Conservation (phyloP, 2,113 vertebrate species). For the Anser brachyrhynchus region DNA sequence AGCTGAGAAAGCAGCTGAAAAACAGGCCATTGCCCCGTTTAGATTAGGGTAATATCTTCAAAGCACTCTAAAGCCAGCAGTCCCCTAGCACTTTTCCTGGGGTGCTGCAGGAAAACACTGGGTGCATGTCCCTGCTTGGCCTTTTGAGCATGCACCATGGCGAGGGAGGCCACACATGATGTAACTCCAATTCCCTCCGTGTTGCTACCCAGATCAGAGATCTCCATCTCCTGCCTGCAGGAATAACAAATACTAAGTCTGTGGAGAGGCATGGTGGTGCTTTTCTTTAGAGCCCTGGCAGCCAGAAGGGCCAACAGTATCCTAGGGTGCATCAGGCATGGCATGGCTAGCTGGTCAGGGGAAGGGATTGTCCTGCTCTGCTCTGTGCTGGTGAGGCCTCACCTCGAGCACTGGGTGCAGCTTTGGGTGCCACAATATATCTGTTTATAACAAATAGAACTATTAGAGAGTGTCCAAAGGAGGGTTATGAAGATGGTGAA, state of each 20-base stretch:
- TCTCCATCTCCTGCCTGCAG: neutral
- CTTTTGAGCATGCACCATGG: neutral
- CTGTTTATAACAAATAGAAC: too few species aligned
- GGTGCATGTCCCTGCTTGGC: neutral
- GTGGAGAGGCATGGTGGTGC: neutral
- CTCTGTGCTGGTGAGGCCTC: too few species aligned
- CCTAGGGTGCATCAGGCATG: too few species aligned
- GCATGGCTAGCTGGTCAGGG: too few species aligned
- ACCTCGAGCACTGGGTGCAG: too few species aligned
- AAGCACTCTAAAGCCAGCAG: neutral
- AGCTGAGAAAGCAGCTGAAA: neutral
- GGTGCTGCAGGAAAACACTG: neutral
- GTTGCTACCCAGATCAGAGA: neutral
- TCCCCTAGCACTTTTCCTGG: neutral
- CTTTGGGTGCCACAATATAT: too few species aligned
- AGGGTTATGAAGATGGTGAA: too few species aligned
- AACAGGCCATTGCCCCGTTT: neutral
- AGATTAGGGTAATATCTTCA: neutral
- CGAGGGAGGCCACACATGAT: neutral
- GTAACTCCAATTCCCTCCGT: neutral
- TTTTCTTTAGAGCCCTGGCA: neutral
- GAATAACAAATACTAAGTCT: neutral
- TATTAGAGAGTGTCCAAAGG: too few species aligned
- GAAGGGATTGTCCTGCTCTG: too few species aligned
- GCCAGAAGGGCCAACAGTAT: too few species aligned